phyloP scores from a whole-genome alignment of 2,888 invertebrate species.

The Plebejus anna region DNA sequence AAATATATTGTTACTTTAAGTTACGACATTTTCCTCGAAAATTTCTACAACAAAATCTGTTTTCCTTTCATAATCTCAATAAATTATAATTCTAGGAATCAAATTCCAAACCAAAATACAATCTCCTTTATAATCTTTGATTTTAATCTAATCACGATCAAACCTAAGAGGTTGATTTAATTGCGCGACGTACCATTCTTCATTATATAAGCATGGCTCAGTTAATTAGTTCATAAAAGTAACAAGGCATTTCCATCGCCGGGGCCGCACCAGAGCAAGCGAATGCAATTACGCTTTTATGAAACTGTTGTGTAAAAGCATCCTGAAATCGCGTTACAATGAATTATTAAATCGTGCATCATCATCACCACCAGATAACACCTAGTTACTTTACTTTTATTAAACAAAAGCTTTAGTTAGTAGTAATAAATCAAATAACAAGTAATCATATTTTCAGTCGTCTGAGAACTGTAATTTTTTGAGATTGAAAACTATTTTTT shows the following conservation, averaged over 20 bases:
- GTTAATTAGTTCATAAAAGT: constrained; percentile 79
- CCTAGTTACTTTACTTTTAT: background rate
- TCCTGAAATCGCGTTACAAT: constrained; percentile 20
- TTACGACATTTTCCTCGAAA: no score
- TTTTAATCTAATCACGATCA: constrained; percentile 73
- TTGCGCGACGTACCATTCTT: constrained; percentile 77
- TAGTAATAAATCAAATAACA: no score
- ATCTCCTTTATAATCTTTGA: constrained; percentile 56
- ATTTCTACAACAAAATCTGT: background rate
- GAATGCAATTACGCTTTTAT: constrained; percentile 24
- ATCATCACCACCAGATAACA: background rate
- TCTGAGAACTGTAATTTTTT: no score
- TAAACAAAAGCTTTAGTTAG: no score
- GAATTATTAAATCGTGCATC: constrained; percentile 17
- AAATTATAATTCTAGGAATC: background rate
- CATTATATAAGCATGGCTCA: constrained; percentile 78
- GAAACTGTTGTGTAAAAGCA: constrained; percentile 14
- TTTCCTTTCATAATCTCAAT: no score
- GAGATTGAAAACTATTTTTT: no score
- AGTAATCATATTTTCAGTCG: no score
- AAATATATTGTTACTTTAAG: no score
- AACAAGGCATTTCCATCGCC: constrained; percentile 75
- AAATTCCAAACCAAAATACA: background rate
- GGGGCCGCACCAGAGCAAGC: constrained; percentile 41
- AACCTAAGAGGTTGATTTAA: constrained; percentile 75